A percentile compares a stretch with the other conserved stretches of the same genome.
Conservation (phyloP, 2,113 vertebrate species). For the Lycocorax pyrrhopterus region DNA sequence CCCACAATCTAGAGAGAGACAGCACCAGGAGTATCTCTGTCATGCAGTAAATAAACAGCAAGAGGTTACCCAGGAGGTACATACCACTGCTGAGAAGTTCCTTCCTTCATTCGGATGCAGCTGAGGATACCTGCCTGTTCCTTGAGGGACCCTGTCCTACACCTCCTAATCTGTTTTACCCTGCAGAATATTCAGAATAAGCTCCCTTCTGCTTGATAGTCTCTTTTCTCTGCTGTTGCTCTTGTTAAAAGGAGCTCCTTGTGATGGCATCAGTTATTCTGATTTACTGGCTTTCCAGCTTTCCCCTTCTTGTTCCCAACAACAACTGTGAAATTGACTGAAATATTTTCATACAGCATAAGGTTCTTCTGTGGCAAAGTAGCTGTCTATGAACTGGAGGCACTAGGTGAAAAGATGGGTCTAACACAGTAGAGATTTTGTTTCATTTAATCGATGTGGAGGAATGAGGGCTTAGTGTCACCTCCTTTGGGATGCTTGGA, state of each 20-base stretch:
- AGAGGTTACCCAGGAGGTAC: not conserved
- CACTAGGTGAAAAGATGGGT: not conserved
- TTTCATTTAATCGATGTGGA: not conserved
- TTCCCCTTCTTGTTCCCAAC: not conserved
- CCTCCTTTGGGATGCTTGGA: conserved; percentile 20
- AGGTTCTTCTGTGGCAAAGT: not conserved
- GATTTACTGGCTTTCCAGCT: not conserved
- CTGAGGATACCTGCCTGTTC: not conserved
- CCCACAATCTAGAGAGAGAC: not conserved
- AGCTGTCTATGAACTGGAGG: not conserved
- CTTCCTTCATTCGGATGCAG: not conserved
- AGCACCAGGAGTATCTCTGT: not conserved
- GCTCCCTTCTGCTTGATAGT: not conserved
- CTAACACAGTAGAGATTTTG: not conserved
- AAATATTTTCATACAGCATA: not conserved
- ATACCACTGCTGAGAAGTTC: not conserved
- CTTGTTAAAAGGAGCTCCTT: not conserved
- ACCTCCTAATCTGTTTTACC: not conserved
- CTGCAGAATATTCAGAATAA: not conserved
- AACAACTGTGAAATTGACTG: not conserved
- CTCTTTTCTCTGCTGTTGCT: not conserved
- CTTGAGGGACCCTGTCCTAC: not conserved
- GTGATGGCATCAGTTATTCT: not conserved
- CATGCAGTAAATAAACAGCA: not conserved
- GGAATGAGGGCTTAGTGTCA: not conserved